These are phyloP conservation scores for Cinclus cinclus DNA, from an alignment of 2,113 vertebrate genomes.

Conservation along the genomic window DNA sequence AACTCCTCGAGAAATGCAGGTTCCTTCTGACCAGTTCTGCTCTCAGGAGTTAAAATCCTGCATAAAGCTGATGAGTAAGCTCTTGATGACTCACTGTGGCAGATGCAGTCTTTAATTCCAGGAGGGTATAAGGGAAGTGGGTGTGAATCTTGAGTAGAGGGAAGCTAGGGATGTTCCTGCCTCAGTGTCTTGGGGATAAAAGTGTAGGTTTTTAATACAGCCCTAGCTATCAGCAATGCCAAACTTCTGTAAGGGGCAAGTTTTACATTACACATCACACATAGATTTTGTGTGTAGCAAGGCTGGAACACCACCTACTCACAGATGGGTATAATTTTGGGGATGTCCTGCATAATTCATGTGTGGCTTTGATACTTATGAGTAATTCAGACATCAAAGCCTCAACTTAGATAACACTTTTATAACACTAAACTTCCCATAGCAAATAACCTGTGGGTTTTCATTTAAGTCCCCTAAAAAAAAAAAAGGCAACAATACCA, in stretches of 20 bases:
- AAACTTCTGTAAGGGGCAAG: slow-evolving; percentile 25
- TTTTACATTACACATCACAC: slow-evolving; percentile 51
- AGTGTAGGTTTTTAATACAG: slow-evolving; percentile 31
- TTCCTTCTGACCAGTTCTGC: slow-evolving; percentile 29
- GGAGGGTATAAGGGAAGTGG: slow-evolving; percentile 41
- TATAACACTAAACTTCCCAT: slow-evolving; percentile 42
- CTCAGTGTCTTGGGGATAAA: slow-evolving; percentile 37
- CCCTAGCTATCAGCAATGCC: slow-evolving; percentile 10
- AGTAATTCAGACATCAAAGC: slow-evolving; percentile 67
- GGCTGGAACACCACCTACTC: slow-evolving; percentile 64
- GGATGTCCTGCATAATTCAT: slow-evolving; percentile 69
- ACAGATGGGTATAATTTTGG: slow-evolving; percentile 64
- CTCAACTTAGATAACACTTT: slow-evolving; percentile 52
- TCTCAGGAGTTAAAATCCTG: slow-evolving; percentile 50
- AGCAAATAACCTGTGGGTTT: slow-evolving; percentile 33
- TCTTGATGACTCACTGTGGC: slow-evolving; percentile 56
- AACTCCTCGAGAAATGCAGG: background rate
- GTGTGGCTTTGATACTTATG: slow-evolving; percentile 64
- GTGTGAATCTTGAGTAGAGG: slow-evolving; percentile 45
- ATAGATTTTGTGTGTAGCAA: slow-evolving; percentile 29
- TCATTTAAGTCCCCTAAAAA: background rate
- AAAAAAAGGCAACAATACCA: background rate
- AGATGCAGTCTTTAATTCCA: slow-evolving; percentile 58
- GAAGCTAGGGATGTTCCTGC: slow-evolving; percentile 41
- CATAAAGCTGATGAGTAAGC: slow-evolving; percentile 63